Conservation (phyloP, 1,140 invertebrate species). For the Brachionus manjavacas region DNA sequence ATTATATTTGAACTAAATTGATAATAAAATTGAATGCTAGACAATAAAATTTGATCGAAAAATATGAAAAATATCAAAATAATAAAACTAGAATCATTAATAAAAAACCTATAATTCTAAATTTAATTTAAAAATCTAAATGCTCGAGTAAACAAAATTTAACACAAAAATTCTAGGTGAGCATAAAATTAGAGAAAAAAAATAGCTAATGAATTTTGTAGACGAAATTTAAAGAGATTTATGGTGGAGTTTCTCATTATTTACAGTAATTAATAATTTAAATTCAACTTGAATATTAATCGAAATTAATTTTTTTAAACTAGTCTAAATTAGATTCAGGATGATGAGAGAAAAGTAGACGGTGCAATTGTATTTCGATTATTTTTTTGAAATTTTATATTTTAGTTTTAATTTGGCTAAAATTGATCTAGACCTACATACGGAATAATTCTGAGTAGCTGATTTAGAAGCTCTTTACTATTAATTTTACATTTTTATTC, state of each 20-base stretch:
- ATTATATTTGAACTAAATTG: constrained; percentile 32
- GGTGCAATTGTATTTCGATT: background rate
- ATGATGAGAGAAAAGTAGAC: background rate
- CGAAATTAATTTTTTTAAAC: background rate
- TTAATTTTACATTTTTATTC: background rate
- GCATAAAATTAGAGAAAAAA: background rate
- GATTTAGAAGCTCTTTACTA: background rate
- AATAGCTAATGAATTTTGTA: background rate
- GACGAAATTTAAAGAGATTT: background rate
- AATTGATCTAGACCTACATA: background rate
- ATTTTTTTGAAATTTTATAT: background rate
- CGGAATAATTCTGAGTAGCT: background rate
- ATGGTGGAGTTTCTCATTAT: background rate
- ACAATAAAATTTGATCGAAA: constrained; percentile 14
- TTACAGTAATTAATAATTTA: constrained; percentile 24
- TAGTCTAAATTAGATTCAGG: background rate
- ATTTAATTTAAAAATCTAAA: constrained; percentile 18
- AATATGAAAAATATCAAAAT: background rate
- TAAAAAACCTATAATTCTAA: constrained; percentile 13
- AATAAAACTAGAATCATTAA: background rate
- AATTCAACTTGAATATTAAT: background rate
- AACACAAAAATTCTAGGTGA: background rate
- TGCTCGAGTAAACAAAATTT: constrained; percentile 26
- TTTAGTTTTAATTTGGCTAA: background rate
- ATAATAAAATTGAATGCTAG: constrained; percentile 37